Percentiles rank a stretch among this genome's conserved stretches.
Conservation (phyloP, 2,113 vertebrate genomes). For the Pteropus alecto region DNA sequence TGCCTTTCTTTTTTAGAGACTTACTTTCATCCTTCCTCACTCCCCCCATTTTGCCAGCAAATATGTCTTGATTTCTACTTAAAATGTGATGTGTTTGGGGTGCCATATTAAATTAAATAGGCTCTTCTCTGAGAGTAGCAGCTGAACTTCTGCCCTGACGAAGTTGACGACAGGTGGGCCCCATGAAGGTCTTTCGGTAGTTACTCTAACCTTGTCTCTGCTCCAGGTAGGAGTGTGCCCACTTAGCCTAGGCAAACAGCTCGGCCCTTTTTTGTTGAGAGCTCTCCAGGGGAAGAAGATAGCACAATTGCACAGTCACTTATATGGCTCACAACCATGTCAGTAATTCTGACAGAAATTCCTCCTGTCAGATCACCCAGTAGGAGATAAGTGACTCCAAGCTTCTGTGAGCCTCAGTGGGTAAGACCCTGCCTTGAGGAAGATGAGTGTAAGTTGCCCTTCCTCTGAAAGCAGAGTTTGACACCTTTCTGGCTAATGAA, state of each 20-base stretch:
- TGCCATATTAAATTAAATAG: background rate
- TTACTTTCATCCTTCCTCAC: background rate
- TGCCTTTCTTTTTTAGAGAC: conserved; percentile 23
- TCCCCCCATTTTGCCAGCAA: background rate
- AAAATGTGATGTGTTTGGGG: background rate
- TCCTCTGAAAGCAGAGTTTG: background rate
- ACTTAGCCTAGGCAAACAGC: background rate
- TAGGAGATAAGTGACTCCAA: background rate
- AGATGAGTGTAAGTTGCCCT: background rate
- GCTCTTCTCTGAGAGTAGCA: background rate
- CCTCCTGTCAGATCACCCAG: background rate
- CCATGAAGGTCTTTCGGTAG: background rate
- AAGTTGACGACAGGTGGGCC: background rate
- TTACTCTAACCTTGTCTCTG: background rate
- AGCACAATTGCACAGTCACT: background rate
- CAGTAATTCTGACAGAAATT: background rate
- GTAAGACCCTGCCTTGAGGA: background rate
- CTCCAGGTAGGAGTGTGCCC: background rate
- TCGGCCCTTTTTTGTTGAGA: background rate
- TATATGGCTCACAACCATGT: background rate
- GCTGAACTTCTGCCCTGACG: background rate
- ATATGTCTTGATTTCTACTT: background rate
- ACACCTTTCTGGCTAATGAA: background rate
- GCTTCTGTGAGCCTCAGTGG: background rate
- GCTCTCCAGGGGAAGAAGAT: background rate